These are phyloP conservation scores for Listrodromus nycthemerus DNA, from an alignment of 2,888 invertebrate genomes.

Conservation along the genomic window DNA sequence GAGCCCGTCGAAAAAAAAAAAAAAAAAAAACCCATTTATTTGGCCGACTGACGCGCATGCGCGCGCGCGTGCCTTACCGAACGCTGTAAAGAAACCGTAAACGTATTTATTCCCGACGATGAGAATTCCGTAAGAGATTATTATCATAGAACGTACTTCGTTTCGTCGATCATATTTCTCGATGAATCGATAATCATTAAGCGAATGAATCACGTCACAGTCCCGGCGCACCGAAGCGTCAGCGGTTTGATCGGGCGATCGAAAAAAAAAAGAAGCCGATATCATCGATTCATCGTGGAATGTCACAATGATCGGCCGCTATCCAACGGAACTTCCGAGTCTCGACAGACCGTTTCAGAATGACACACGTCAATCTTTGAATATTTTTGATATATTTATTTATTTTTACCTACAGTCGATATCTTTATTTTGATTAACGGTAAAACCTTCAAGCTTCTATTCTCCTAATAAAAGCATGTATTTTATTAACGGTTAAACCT, in stretches of 20 bases:
- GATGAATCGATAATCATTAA: slow-evolving; percentile 16
- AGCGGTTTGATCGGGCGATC: neutral
- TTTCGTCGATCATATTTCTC: slow-evolving; percentile 17
- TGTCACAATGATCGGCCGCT: neutral
- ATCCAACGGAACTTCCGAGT: no score
- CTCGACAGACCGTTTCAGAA: no score
- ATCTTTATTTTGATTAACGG: no score
- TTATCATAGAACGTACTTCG: neutral
- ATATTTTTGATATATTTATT: no score
- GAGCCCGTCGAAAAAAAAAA: slow-evolving; percentile 6
- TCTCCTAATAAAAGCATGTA: no score
- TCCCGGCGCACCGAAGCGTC: slow-evolving; percentile 10
- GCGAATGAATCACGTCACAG: slow-evolving; percentile 3
- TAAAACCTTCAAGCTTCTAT: no score
- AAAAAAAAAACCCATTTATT: slow-evolving; percentile 1
- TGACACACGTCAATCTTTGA: no score
- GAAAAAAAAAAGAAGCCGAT: neutral
- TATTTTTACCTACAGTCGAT: no score
- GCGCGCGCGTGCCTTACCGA: slow-evolving; percentile 61
- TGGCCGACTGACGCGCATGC: slow-evolving; percentile 63
- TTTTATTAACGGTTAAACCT: no score
- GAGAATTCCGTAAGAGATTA: slow-evolving; percentile 49
- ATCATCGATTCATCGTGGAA: neutral
- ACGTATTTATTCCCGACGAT: slow-evolving; percentile 67
- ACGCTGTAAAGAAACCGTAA: slow-evolving; percentile 67